These are phyloP conservation scores for Pygocentrus nattereri DNA, from an alignment of 2,797 vertebrate species.

Conservation along the genomic window DNA sequence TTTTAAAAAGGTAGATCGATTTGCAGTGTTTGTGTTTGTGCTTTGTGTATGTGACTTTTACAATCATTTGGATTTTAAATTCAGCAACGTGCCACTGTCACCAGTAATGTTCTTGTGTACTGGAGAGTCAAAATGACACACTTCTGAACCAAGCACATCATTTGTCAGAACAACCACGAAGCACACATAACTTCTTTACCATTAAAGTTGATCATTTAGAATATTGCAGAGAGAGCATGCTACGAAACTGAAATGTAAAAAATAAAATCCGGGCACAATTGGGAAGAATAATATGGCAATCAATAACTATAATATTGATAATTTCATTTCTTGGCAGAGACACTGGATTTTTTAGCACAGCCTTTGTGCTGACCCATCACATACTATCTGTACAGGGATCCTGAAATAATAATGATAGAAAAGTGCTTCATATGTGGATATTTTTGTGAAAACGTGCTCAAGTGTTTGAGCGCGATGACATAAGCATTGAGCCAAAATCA, in stretches of 20 bases:
- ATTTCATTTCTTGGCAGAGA: neutral
- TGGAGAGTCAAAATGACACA: neutral
- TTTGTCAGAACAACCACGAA: neutral
- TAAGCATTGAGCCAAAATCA: neutral
- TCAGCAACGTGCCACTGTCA: neutral
- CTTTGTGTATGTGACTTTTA: neutral
- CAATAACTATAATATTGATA: neutral
- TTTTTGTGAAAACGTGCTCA: neutral
- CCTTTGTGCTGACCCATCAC: neutral
- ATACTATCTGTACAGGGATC: neutral
- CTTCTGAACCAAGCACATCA: neutral
- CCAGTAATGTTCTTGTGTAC: neutral
- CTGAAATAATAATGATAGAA: no score
- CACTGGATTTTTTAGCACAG: neutral
- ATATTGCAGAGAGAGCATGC: neutral
- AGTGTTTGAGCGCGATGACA: neutral
- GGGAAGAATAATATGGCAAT: neutral
- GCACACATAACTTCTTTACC: neutral
- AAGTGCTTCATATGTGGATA: neutral
- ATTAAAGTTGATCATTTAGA: neutral
- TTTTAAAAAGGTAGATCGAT: neutral
- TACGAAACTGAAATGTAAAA: neutral
- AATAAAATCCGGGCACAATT: neutral
- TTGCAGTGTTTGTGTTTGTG: neutral
- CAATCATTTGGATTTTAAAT: neutral